These are phyloP conservation scores for Heliconius eleuchia DNA, from an alignment of 1,140 invertebrate species.

Conservation along the genomic window DNA sequence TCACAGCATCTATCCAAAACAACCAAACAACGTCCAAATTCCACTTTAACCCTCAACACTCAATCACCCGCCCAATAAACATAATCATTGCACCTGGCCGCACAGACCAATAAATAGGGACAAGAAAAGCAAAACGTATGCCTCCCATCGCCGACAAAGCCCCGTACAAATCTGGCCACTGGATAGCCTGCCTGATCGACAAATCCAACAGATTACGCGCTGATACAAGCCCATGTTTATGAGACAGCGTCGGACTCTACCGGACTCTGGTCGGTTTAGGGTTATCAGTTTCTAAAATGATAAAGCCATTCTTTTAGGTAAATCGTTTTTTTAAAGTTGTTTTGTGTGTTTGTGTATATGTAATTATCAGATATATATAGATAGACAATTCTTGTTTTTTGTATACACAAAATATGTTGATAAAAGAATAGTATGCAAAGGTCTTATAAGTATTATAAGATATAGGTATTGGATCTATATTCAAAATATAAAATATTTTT, in stretches of 20 bases:
- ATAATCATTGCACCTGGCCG: constrained; percentile 59
- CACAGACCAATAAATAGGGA: constrained; percentile 65
- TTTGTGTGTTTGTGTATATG: too few relatives aligned
- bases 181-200: constrained; percentile 75
- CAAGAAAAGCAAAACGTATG: constrained; percentile 76
- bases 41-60: constrained; percentile 25
- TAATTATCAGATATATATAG: too few relatives aligned
- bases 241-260: constrained; percentile 69
- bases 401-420: too few relatives aligned
- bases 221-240: constrained; percentile 78
- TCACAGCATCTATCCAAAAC: too few relatives aligned
- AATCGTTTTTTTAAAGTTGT: neutral
- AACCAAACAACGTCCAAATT: too few relatives aligned
- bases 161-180: constrained; percentile 73
- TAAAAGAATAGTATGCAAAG: too few relatives aligned
- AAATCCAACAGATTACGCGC: constrained; percentile 78
- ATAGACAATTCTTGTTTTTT: too few relatives aligned
- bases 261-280: constrained; percentile 56
- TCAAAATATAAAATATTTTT: too few relatives aligned
- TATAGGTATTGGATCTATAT: too few relatives aligned
- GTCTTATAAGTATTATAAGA: too few relatives aligned
- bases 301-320: neutral
- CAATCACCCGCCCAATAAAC: constrained; percentile 51
- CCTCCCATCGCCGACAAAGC: constrained; percentile 66
- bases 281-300: constrained; percentile 35